phyloP scores from a whole-genome alignment of 2,888 invertebrate genomes.

The Phragmatobia fuliginosa region DNA sequence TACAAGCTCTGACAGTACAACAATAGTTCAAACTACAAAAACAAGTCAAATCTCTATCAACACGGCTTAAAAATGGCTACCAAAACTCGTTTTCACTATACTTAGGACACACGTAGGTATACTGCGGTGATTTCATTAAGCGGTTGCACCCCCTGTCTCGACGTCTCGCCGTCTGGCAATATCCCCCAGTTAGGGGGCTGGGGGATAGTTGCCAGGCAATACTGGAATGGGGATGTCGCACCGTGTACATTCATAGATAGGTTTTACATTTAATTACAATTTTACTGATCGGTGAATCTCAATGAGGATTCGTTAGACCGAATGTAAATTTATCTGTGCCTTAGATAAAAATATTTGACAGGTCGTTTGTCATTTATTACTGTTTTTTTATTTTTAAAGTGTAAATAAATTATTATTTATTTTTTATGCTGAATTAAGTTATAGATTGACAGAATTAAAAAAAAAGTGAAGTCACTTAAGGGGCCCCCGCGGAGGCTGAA shows the following conservation, averaged over 20 bases:
- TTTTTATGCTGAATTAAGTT: background rate
- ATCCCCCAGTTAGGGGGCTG: slow-evolving; percentile 30
- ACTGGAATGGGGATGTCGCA: slow-evolving; percentile 27
- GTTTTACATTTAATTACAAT: slow-evolving; percentile 32
- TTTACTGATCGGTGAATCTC: background rate
- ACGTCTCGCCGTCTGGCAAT: slow-evolving; percentile 61
- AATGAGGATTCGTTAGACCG: background rate
- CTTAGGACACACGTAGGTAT: slow-evolving; percentile 35
- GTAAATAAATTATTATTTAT: background rate
- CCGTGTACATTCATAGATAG: slow-evolving; percentile 29
- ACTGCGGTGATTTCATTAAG: slow-evolving; percentile 59
- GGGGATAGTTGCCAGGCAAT: slow-evolving; percentile 48
- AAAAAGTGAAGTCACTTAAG: too few relatives aligned
- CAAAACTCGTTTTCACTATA: slow-evolving; percentile 47
- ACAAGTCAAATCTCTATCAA: slow-evolving; percentile 8
- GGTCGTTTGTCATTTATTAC: background rate
- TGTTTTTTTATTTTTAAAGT: too few relatives aligned
- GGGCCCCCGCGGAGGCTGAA: too few relatives aligned
- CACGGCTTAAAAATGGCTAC: slow-evolving; percentile 43
- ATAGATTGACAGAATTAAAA: background rate
- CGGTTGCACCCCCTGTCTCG: slow-evolving; percentile 54
- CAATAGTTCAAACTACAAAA: slow-evolving; percentile 28
- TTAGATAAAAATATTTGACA: background rate
- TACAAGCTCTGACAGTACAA: background rate
- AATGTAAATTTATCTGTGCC: background rate